Conservation (phyloP, 2,113 vertebrate genomes). For the Saguinus midas region DNA sequence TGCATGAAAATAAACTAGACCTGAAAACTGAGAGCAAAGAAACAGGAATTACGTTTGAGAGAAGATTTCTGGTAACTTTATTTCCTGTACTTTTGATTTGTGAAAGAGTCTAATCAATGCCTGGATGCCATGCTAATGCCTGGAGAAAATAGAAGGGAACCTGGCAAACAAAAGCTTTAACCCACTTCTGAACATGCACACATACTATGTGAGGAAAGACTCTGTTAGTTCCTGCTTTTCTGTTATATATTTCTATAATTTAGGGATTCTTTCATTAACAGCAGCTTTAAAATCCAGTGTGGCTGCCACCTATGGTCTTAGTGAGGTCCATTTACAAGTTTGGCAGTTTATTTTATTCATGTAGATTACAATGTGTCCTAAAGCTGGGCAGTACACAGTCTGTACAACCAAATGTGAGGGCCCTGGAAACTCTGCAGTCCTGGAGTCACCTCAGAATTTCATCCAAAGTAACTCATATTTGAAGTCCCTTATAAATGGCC, state of each 20-base stretch:
- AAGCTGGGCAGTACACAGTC: not conserved
- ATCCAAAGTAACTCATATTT: not conserved
- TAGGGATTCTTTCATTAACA: not conserved
- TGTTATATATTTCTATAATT: not conserved
- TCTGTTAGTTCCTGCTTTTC: not conserved
- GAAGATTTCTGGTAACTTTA: not conserved
- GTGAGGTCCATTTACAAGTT: not conserved
- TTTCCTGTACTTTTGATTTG: not conserved
- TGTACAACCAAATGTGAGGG: not conserved
- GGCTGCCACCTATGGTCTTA: not conserved
- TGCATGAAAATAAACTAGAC: not conserved
- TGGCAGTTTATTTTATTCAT: not conserved
- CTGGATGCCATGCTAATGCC: not conserved
- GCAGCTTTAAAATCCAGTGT: not conserved
- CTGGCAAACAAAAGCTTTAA: not conserved
- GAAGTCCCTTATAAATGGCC: not conserved
- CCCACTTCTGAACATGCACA: not conserved
- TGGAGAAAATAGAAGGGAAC: not conserved
- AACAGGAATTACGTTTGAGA: not conserved
- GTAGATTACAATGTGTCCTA: not conserved
- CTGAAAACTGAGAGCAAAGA: not conserved
- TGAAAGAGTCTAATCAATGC: not conserved
- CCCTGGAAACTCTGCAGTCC: not conserved
- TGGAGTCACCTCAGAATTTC: not conserved
- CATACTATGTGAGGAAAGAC: not conserved